Conservation (phyloP, 2,113 vertebrate genomes). For the Tyrannus savana region DNA sequence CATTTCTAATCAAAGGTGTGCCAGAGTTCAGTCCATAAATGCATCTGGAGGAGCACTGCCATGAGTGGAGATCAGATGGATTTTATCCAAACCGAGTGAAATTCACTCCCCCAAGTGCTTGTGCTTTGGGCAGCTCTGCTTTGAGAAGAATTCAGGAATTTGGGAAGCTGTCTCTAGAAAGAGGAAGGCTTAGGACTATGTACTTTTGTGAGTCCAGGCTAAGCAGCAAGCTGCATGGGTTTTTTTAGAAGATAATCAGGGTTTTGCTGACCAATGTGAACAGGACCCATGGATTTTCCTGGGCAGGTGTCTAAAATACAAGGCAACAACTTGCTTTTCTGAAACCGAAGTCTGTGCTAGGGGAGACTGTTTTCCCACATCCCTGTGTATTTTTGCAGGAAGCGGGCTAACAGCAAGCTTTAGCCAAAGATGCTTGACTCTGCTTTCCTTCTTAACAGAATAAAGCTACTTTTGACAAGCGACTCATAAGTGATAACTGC, state of each 20-base stretch:
- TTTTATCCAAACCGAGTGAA: neutral
- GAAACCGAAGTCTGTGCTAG: neutral
- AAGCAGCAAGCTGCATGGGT: neutral
- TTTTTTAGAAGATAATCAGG: too few species aligned
- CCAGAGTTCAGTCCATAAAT: neutral
- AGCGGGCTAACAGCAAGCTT: neutral
- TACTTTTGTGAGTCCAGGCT: neutral
- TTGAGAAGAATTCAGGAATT: neutral
- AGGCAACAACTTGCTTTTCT: neutral
- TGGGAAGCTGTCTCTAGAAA: neutral
- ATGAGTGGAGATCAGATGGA: accelerated
- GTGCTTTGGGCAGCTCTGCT: accelerated
- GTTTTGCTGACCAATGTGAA: accelerated
- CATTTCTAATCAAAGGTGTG: neutral
- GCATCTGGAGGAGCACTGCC: neutral
- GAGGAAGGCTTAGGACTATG: neutral
- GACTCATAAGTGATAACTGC: neutral
- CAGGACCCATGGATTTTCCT: neutral
- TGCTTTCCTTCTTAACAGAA: neutral
- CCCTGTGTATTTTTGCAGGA: neutral
- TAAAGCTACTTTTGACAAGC: neutral
- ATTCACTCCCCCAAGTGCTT: neutral
- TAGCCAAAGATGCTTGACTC: neutral
- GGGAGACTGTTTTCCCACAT: neutral
- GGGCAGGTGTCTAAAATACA: accelerated